These are phyloP conservation scores for Acromyrmex heyeri DNA, from an alignment of 1,140 invertebrate species.

Conservation along the genomic window DNA sequence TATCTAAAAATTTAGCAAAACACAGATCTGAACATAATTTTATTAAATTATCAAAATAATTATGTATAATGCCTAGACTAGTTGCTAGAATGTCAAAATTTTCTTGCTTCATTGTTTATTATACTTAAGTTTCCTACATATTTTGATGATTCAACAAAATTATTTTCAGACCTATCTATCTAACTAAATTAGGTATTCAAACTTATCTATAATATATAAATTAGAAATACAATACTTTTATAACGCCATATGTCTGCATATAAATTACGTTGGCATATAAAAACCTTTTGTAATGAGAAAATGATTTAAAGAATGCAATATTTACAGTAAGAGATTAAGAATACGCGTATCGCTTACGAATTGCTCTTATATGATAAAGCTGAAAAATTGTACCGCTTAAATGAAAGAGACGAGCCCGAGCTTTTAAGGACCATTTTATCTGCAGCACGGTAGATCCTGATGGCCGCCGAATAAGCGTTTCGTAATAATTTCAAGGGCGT, in stretches of 20 bases:
- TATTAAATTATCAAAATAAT: too few species aligned
- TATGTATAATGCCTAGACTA: too few species aligned
- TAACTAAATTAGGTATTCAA: too few species aligned
- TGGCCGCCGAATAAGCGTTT: constrained; percentile 63
- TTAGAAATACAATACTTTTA: neutral
- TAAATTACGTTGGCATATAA: neutral
- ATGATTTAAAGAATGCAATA: neutral
- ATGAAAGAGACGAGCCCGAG: constrained; percentile 34
- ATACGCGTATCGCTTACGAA: neutral
- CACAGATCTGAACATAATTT: too few species aligned
- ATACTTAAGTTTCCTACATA: too few species aligned
- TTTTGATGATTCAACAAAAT: too few species aligned
- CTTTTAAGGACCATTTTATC: constrained; percentile 46
- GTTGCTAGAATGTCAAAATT: too few species aligned
- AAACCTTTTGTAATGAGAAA: neutral
- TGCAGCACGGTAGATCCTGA: constrained; percentile 45
- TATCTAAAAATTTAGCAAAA: too few species aligned
- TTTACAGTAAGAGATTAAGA: neutral
- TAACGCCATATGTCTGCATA: neutral
- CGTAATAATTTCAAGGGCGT: constrained; percentile 73
- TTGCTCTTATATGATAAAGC: constrained; percentile 30
- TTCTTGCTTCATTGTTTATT: too few species aligned
- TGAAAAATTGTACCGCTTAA: constrained; percentile 23
- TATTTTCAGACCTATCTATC: too few species aligned
- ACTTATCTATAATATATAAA: neutral